These are phyloP conservation scores for Acyrthosiphon pisum DNA, from an alignment of 1,140 invertebrate species.

Conservation along the genomic window DNA sequence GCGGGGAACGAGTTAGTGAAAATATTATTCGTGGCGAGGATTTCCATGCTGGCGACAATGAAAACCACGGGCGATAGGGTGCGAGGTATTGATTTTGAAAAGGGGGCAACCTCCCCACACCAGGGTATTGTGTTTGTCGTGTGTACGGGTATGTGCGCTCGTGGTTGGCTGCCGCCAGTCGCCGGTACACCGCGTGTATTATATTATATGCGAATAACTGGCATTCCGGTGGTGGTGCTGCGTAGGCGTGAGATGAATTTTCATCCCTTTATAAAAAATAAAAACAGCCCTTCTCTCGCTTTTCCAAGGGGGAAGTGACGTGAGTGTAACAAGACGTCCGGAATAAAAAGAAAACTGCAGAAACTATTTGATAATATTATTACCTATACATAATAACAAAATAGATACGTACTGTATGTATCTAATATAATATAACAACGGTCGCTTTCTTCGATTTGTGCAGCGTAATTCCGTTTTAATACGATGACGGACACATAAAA, in stretches of 20 bases:
- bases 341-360: not conserved
- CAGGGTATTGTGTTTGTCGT: not conserved
- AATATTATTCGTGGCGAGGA: not conserved
- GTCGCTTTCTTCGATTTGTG: not conserved
- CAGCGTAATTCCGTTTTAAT: not conserved
- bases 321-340: not conserved
- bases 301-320: not conserved
- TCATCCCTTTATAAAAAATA: not conserved
- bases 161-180: constrained; percentile 13
- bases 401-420: not conserved
- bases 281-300: not conserved
- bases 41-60: constrained; percentile 43
- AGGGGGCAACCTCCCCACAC: not conserved
- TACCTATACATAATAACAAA: not conserved
- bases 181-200: not conserved
- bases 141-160: not conserved
- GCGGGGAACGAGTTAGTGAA: not conserved
- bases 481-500: not conserved
- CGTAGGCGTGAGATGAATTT: not conserved
- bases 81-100: constrained; percentile 54
- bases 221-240: not conserved
- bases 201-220: not conserved
- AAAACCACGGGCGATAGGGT: constrained; percentile 30
- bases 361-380: not conserved
- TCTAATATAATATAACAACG: not conserved